Percentiles rank a stretch among this genome's conserved stretches.
phyloP scores from a whole-genome alignment of 1,140 invertebrate genomes.

The Belonocnema kinseyi region DNA sequence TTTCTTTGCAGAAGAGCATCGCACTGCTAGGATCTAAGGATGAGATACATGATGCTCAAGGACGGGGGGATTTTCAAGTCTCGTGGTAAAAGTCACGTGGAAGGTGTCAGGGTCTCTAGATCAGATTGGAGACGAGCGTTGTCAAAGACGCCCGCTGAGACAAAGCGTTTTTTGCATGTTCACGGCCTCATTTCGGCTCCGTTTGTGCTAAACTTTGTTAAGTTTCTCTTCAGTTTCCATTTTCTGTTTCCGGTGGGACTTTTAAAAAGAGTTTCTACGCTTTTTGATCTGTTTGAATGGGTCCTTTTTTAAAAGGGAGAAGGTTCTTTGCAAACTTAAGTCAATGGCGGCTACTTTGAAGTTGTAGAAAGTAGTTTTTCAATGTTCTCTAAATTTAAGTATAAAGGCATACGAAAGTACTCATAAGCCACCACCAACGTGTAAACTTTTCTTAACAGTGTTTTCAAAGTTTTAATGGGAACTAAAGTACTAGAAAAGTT shows the following conservation, averaged over 20 bases:
- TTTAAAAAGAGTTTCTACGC: neutral
- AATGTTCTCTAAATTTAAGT: neutral
- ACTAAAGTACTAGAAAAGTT: too few species aligned
- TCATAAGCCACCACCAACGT: too few species aligned
- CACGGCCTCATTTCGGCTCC: conserved; percentile 18
- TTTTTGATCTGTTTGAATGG: neutral
- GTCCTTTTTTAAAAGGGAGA: neutral
- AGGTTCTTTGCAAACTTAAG: neutral
- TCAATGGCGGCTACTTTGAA: conserved; percentile 3
- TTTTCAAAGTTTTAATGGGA: too few species aligned
- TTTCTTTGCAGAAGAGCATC: conserved; percentile 33
- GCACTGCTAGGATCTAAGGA: neutral
- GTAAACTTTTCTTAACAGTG: too few species aligned
- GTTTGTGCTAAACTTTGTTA: neutral
- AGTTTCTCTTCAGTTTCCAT: conserved; percentile 2
- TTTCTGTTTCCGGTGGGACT: neutral
- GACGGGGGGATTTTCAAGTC: conserved; percentile 1
- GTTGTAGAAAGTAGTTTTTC: neutral
- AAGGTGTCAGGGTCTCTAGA: conserved; percentile 4
- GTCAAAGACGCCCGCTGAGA: conserved; percentile 27
- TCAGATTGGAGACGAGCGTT: neutral
- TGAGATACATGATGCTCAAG: conserved; percentile 15
- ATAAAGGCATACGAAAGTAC: too few species aligned
- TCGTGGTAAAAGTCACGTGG: conserved; percentile 12
- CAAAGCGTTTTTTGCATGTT: conserved; percentile 29